Evolutionary conservation across 2,888 invertebrate species (phyloP).

Genomic region (Prostheceraeus crozeri): DNA sequence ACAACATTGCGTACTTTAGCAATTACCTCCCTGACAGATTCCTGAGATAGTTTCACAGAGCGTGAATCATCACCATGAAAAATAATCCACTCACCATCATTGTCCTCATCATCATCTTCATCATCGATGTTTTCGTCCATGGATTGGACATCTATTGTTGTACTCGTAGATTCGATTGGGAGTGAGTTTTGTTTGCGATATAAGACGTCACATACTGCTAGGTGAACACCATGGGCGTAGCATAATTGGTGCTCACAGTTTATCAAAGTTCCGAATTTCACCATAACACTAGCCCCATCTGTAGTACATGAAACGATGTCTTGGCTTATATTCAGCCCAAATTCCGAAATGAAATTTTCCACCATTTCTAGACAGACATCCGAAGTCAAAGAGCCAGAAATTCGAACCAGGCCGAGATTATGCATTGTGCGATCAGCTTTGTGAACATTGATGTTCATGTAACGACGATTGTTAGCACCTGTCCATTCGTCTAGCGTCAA

Average conservation of each 20-base stretch:
- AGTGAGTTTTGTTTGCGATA: too few relatives aligned
- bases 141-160: too few relatives aligned
- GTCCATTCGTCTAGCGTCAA: conserved; percentile 9
- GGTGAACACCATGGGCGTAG: conserved; percentile 2
- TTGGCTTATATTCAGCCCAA: neutral
- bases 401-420: conserved; percentile 23
- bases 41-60: too few relatives aligned
- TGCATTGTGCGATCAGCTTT: neutral
- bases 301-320: conserved; percentile 15
- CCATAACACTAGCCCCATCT: conserved; percentile 1
- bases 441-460: conserved; percentile 11
- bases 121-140: too few relatives aligned
- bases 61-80: too few relatives aligned
- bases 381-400: neutral
- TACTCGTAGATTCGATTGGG: too few relatives aligned
- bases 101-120: too few relatives aligned
- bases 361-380: neutral
- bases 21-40: too few relatives aligned
- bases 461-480: conserved; percentile 7
- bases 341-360: neutral
- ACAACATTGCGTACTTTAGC: too few relatives aligned
- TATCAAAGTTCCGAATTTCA: conserved; percentile 4
- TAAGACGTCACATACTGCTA: too few relatives aligned
- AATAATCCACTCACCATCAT: too few relatives aligned
- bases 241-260: neutral